Conservation (phyloP, 1,140 invertebrate species). For the Atta colombica region DNA sequence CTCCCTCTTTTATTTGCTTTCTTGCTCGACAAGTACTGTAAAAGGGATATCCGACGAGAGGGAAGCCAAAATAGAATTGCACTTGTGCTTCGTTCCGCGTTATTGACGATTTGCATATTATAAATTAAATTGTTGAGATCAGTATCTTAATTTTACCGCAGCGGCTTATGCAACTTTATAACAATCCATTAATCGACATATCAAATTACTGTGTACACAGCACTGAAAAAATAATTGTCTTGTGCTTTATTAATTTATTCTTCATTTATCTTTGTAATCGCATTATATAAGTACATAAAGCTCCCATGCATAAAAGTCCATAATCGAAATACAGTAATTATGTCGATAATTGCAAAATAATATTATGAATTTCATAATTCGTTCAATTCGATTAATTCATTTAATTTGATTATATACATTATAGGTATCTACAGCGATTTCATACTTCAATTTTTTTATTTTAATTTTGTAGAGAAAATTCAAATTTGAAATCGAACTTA, state of each 20-base stretch:
- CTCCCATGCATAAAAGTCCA: neutral
- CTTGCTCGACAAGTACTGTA: neutral
- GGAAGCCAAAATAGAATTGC: neutral
- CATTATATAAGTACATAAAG: neutral
- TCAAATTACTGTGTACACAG: conserved; percentile 34
- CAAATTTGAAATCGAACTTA: neutral
- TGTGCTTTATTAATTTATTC: conserved; percentile 27
- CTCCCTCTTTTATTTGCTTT: neutral
- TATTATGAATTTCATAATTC: neutral
- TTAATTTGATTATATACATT: neutral
- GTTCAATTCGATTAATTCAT: neutral
- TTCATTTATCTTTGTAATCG: neutral
- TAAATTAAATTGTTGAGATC: conserved; percentile 49
- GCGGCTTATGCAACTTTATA: neutral
- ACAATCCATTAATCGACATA: conserved; percentile 27
- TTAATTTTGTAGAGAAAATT: neutral
- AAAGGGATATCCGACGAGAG: neutral
- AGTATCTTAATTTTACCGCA: conserved; percentile 43
- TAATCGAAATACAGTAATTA: neutral
- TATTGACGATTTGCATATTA: conserved; percentile 12
- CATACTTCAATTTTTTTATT: neutral
- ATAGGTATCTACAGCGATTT: no score
- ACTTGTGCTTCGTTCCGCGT: neutral
- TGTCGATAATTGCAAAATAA: neutral
- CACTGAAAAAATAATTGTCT: conserved; percentile 54